Evolutionary conservation across 37 sponge, comb jelly and placozoan species (phyloP).

Genomic region (Beroe forskalii): DNA sequence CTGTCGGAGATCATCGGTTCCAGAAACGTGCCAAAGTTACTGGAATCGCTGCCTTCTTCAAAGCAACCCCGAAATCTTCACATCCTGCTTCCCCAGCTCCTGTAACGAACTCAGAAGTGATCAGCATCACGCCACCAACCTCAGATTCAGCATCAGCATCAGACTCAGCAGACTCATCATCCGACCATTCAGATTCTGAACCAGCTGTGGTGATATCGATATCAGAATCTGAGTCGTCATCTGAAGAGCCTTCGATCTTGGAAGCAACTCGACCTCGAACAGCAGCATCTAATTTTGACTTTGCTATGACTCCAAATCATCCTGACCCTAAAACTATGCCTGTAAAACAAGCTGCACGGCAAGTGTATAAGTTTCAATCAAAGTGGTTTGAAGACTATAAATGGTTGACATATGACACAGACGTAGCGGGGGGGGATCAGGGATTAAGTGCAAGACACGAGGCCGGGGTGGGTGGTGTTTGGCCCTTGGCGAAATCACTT

Average conservation of each 20-base stretch:
- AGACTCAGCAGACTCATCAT: too few relatives aligned
- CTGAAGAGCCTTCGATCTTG: too few relatives aligned
- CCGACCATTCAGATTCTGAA: neutral
- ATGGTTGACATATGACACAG: conserved; percentile 73
- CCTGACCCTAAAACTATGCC: neutral
- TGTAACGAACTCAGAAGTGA: neutral
- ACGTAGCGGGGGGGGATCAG: too few relatives aligned
- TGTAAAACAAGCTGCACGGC: neutral
- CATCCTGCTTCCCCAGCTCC: too few relatives aligned
- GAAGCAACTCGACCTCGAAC: neutral
- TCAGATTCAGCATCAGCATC: neutral
- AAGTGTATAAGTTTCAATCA: conserved; percentile 61
- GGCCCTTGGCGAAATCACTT: too few relatives aligned
- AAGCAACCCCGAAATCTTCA: too few relatives aligned
- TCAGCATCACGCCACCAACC: neutral
- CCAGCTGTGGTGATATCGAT: neutral
- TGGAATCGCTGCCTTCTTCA: neutral
- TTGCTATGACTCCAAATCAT: neutral
- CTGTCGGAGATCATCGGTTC: too few relatives aligned
- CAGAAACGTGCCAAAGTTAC: neutral
- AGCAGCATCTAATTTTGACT: neutral
- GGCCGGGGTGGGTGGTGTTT: too few relatives aligned
- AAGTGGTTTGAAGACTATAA: conserved; percentile 65
- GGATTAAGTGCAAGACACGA: too few relatives aligned
- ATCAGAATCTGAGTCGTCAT: neutral